Conservation (phyloP, 2,113 vertebrate genomes). For the Nansenia antarctica region DNA sequence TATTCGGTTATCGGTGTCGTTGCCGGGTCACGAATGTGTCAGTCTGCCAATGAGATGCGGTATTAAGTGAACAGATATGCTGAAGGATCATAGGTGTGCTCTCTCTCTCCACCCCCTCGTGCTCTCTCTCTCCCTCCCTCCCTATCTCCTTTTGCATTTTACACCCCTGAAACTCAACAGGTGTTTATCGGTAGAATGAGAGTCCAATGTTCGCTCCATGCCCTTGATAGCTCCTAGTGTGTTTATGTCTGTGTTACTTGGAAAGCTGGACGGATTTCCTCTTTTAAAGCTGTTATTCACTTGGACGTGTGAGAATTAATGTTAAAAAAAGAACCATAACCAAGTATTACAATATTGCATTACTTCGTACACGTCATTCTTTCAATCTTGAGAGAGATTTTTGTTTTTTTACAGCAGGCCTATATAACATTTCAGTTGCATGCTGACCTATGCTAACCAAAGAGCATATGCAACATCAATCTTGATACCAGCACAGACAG, state of each 20-base stretch:
- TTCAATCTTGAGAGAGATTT: no score
- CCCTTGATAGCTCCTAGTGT: constrained; percentile 29
- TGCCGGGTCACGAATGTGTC: constrained; percentile 8
- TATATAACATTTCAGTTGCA: no score
- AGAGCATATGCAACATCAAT: no score
- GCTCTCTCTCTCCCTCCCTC: constrained; percentile 18
- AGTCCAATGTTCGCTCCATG: constrained; percentile 71
- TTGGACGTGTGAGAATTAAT: no score
- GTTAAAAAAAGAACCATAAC: no score
- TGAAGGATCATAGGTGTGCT: constrained; percentile 44
- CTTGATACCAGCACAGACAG: no score
- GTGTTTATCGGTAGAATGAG: constrained; percentile 69
- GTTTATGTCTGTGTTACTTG: background rate
- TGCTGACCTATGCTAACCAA: no score
- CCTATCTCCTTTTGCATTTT: constrained; percentile 44
- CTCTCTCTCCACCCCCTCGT: background rate
- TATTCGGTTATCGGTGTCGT: background rate
- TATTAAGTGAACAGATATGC: constrained; percentile 51
- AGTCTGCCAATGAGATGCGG: constrained; percentile 25
- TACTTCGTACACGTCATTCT: no score
- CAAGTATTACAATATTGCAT: no score
- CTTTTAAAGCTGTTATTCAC: no score
- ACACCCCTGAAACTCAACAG: constrained; percentile 75
- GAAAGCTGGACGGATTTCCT: background rate
- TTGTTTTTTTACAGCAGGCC: no score